phyloP scores from a whole-genome alignment of 1,140 invertebrate genomes.

The Bombus fervidus region DNA sequence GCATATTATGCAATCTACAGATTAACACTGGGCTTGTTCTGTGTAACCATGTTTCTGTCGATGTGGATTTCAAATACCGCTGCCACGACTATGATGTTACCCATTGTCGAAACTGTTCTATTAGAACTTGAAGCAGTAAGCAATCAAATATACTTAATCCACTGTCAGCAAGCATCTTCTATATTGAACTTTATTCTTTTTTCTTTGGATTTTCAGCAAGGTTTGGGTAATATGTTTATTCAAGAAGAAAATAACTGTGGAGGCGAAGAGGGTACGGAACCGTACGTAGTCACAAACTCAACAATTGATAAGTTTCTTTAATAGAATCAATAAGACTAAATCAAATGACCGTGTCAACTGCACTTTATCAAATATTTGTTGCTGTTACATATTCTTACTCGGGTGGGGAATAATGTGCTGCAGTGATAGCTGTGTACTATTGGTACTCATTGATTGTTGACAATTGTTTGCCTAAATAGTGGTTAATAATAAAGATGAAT shows the following conservation, averaged over 20 bases:
- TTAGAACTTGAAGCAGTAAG: conserved; percentile 81
- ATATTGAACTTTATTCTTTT: neutral
- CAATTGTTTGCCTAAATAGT: neutral
- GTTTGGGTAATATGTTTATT: conserved; percentile 79
- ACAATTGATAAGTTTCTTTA: neutral
- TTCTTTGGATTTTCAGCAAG: conserved; percentile 74
- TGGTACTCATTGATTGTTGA: too few species aligned
- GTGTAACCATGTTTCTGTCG: conserved; percentile 85
- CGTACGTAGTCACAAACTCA: conserved; percentile 56
- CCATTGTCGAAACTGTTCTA: conserved; percentile 84
- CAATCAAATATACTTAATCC: conserved; percentile 3
- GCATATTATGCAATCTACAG: conserved; percentile 56
- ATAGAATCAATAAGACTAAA: too few species aligned
- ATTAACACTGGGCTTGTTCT: conserved; percentile 83
- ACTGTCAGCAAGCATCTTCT: neutral
- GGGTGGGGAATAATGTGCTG: neutral
- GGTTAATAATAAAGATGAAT: neutral
- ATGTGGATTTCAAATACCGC: conserved; percentile 87
- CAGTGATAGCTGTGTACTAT: neutral
- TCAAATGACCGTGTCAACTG: neutral
- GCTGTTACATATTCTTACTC: neutral
- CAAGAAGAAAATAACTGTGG: conserved; percentile 56
- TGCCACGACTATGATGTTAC: conserved; percentile 86
- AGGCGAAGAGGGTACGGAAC: conserved; percentile 61
- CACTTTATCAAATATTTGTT: neutral